A percentile compares a stretch with the other conserved stretches of the same genome.
These are phyloP conservation scores for Diplogasteroides magnus DNA, from an alignment of 1,140 invertebrate species.

Conservation along the genomic window DNA sequence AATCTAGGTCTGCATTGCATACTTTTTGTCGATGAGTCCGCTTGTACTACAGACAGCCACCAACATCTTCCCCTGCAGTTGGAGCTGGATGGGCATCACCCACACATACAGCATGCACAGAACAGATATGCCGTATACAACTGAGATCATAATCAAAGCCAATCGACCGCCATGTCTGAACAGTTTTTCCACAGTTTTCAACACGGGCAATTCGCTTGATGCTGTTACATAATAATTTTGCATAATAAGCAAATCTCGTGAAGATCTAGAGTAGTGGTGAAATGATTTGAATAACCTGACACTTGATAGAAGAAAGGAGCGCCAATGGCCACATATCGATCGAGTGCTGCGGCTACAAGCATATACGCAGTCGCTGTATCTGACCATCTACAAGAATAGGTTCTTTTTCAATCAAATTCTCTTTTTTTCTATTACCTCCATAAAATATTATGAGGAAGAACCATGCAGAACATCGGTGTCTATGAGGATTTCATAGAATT, in stretches of 20 bases:
- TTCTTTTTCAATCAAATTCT: too few species aligned
- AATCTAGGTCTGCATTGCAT: neutral
- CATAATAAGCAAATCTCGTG: too few species aligned
- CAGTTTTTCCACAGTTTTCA: too few species aligned
- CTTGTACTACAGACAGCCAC: neutral
- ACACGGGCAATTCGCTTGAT: too few species aligned
- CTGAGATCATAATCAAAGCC: neutral
- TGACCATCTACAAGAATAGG: neutral
- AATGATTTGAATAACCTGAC: too few species aligned
- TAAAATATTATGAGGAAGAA: neutral
- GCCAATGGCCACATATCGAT: neutral
- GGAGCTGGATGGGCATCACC: neutral
- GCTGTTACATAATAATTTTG: too few species aligned
- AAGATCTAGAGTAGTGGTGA: too few species aligned
- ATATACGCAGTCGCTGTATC: neutral
- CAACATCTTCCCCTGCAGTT: neutral
- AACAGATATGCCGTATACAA: neutral
- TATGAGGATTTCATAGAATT: neutral
- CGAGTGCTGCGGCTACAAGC: neutral
- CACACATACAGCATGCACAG: neutral
- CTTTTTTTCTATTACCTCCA: neutral
- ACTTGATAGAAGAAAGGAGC: neutral
- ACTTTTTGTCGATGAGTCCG: neutral
- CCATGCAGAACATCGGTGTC: neutral
- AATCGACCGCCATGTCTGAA: too few species aligned